Evolutionary conservation across 2,113 vertebrate genomes (phyloP).

Genomic region (Podarcis raffonei): DNA sequence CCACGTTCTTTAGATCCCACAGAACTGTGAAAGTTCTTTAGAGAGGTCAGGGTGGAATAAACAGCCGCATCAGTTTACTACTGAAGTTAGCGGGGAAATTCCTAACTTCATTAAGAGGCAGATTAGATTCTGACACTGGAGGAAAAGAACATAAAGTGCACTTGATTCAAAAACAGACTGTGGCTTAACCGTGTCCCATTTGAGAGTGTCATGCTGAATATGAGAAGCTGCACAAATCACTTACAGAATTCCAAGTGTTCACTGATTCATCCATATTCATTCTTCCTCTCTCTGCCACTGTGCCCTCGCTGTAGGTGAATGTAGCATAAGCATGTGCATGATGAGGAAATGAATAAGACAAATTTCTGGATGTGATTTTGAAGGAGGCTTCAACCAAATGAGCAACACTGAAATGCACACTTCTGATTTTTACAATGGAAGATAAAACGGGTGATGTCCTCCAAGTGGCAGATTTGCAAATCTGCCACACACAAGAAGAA

Average conservation of each 20-base stretch:
- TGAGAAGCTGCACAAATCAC: slow-evolving; percentile 55
- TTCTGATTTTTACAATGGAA: slow-evolving; percentile 1
- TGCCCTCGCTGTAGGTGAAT: slow-evolving; percentile 47
- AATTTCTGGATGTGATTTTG: slow-evolving; percentile 45
- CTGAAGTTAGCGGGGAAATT: slow-evolving; percentile 2
- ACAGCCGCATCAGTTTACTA: background rate
- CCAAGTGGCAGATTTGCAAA: slow-evolving; percentile 16
- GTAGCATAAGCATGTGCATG: slow-evolving; percentile 26
- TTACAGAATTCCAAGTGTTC: slow-evolving; percentile 42
- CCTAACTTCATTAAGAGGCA: background rate
- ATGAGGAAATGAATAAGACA: slow-evolving; percentile 57
- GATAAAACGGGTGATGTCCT: slow-evolving; percentile 21
- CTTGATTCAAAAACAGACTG: slow-evolving; percentile 61
- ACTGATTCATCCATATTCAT: slow-evolving; percentile 63
- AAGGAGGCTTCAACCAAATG: slow-evolving; percentile 61
- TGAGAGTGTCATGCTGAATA: slow-evolving; percentile 48
- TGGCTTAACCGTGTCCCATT: slow-evolving; percentile 62
- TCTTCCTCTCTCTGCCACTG: slow-evolving; percentile 27
- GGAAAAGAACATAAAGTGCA: slow-evolving; percentile 46
- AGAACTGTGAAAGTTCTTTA: slow-evolving; percentile 11
- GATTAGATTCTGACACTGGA: background rate
- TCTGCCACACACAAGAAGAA: background rate
- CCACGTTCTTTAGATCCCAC: background rate
- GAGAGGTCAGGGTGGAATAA: background rate
- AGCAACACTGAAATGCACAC: slow-evolving; percentile 43